Evolutionary conservation across 2,113 vertebrate genomes (phyloP), one percentile per base, ranked within the genome.

Genomic region (Erythrocercus mccallii): DNA sequence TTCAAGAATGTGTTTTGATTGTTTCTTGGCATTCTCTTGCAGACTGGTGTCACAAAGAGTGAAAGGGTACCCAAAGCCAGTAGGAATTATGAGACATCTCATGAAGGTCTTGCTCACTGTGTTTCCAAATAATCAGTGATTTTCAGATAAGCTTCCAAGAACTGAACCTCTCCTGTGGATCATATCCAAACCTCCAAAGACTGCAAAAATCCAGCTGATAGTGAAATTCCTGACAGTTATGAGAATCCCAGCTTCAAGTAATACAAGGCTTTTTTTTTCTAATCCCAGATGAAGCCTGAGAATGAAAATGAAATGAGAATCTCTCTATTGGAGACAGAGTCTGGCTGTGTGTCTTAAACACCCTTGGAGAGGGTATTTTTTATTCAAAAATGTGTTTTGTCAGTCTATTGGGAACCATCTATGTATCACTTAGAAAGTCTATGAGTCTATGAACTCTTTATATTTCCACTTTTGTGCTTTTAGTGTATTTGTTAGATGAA

Each of bases 131-230:
- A 61, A 72, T 27, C 38, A 90, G 27, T 40, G 68, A 65, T 69
- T 83, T 61, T 92, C 68, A 90, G 57, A 87, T 21, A 92, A 23
- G 24, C 11, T 94, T 93, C 78, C 82, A 90, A 90, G 74, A 73
- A 33, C 12, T 35, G 22, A 70, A 4, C 2, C 14, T 82, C 38
- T 88, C 14, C 42, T 35, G 17, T 72, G 86, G 71, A 92, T 24
- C 42, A 70, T 45, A 83, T 70, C 74, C 85, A 93, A 88, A 88
- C 23, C 62, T 80, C 71, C 35, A 54, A 90, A 90, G 62, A 42
- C 72, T 54, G 30, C 19, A 77, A 62, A 86, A 92, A 54, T 83
- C 66, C 50, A 88, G 30, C 38, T 90, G 51, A 86, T 40, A 90
- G 25, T 19, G 42, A 82, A 92, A 66, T 81, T 92, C 60, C 68